These are phyloP conservation scores for Colletes gigas DNA, from an alignment of 1,140 invertebrate species.

Conservation along the genomic window DNA sequence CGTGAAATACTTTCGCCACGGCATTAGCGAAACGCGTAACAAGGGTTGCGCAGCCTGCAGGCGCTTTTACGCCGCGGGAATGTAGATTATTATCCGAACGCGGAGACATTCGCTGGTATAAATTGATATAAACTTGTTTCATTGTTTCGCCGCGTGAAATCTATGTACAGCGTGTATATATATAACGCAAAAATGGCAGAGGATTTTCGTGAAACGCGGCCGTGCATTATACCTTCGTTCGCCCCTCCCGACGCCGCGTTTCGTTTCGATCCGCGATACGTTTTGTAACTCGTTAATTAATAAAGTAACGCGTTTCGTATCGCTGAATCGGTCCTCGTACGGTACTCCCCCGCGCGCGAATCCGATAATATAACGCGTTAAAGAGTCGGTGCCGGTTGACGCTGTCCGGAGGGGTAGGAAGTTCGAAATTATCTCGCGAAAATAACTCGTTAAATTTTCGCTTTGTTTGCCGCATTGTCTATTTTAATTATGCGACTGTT, in stretches of 20 bases:
- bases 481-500: conserved; percentile 28
- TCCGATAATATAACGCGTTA: too few species aligned
- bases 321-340: neutral
- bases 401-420: neutral
- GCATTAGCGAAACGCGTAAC: conserved; percentile 1
- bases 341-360: neutral
- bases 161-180: too few species aligned
- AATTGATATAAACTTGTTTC: conserved; percentile 36
- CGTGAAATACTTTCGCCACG: conserved; percentile 13
- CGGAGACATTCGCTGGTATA: neutral
- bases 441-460: conserved; percentile 43
- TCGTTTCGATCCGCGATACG: neutral
- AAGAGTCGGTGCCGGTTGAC: too few species aligned
- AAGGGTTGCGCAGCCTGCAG: conserved; percentile 4
- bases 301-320: neutral
- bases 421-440: conserved; percentile 18
- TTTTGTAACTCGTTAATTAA: conserved; percentile 26
- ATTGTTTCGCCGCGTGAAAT: neutral
- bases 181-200: neutral
- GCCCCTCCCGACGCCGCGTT: neutral
- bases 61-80: neutral
- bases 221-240: neutral
- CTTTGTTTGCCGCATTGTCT: conserved; percentile 8
- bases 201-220: neutral
- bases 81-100: conserved; percentile 18